Conservation (phyloP, 2,888 invertebrate genomes). For the Minunthozetes semirufus region DNA sequence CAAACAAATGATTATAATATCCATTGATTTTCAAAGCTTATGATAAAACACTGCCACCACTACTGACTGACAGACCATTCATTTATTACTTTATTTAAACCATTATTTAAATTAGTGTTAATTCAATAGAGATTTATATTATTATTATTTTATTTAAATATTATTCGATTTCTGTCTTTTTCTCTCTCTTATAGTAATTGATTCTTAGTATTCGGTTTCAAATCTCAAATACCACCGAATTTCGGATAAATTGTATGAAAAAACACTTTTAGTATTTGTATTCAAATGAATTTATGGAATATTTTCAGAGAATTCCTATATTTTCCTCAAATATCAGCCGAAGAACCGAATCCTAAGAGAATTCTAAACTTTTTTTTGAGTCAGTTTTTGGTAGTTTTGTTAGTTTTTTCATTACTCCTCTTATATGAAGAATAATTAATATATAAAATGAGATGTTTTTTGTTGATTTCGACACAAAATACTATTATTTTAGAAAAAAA, state of each 20-base stretch:
- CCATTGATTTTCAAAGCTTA: conserved; percentile 12
- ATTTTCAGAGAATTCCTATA: neutral
- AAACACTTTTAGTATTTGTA: too few species aligned
- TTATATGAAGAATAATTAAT: neutral
- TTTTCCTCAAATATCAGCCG: neutral
- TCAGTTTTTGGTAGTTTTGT: neutral
- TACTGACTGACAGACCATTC: conserved; percentile 1
- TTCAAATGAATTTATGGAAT: too few species aligned
- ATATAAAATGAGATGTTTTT: conserved; percentile 13
- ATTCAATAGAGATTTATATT: neutral
- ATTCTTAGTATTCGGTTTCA: conserved; percentile 17
- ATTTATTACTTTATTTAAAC: conserved; percentile 13
- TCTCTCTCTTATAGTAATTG: neutral
- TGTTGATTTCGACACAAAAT: neutral
- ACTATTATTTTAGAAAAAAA: neutral
- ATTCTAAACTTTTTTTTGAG: neutral
- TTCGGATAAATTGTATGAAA: too few species aligned
- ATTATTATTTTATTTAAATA: neutral
- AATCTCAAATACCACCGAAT: neutral
- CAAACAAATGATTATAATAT: too few species aligned
- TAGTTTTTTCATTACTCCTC: neutral
- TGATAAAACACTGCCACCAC: conserved; percentile 24
- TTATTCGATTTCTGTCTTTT: neutral
- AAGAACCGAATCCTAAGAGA: neutral
- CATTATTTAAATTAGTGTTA: neutral